A percentile compares a stretch with the other conserved stretches of the same genome.
Evolutionary conservation across 2,113 vertebrate species (phyloP).

Genomic region (Chaetorhynchus papuensis): DNA sequence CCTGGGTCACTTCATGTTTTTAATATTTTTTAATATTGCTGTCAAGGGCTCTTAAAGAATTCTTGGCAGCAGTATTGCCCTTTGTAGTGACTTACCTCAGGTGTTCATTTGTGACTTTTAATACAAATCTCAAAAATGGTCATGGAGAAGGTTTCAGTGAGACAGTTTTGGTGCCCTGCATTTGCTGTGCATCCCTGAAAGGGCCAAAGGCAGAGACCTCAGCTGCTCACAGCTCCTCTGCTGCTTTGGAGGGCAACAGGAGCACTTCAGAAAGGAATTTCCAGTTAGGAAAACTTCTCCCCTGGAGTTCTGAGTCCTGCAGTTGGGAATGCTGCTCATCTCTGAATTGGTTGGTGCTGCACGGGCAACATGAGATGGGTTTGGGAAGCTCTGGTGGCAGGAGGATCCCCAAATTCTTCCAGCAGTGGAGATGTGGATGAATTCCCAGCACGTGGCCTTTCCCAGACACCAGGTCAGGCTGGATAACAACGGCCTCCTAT

Average conservation of each 20-base stretch:
- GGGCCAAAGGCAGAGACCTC: background rate
- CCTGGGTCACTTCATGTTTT: background rate
- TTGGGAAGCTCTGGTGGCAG: background rate
- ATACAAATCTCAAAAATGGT: fast-evolving
- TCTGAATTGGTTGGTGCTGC: background rate
- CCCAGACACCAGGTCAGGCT: background rate
- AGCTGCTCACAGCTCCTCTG: background rate
- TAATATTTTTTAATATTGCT: too few relatives aligned
- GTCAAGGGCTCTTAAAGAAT: background rate
- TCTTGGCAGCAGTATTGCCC: background rate
- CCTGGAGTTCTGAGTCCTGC: background rate
- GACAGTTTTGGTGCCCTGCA: background rate
- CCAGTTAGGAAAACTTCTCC: background rate
- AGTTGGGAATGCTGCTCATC: fast-evolving
- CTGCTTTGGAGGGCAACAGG: background rate
- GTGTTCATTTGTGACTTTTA: background rate
- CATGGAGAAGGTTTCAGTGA: fast-evolving
- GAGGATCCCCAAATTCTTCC: background rate
- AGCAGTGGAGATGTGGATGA: background rate
- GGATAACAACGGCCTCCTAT: background rate
- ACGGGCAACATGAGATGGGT: fast-evolving
- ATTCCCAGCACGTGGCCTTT: background rate
- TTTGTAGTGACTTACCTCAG: background rate
- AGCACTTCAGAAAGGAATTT: background rate
- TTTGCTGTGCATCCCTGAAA: background rate